Evolutionary conservation across 2,888 invertebrate species (phyloP).

Genomic region (Acanthosepion pharaonis): DNA sequence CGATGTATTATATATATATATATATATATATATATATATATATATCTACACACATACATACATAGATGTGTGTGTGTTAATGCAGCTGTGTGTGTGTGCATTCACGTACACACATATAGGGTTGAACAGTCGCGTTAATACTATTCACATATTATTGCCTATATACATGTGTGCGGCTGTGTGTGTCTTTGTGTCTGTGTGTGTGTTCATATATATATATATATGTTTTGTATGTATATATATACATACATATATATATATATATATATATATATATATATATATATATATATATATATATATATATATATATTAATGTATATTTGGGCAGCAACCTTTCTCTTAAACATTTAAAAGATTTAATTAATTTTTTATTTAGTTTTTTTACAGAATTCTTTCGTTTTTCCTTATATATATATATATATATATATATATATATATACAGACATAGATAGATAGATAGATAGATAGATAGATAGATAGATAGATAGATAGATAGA

Average conservation of each 20-base stretch:
- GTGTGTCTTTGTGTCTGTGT: no score
- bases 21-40: background rate
- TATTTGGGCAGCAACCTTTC: no score
- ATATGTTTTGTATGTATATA: background rate
- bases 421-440: no score
- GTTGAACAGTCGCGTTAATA: no score
- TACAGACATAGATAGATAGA: background rate
- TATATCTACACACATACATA: background rate
- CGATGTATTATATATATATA: background rate
- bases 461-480: background rate
- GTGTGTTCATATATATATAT: background rate
- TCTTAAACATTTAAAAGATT: no score
- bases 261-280: background rate
- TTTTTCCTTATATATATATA: no score
- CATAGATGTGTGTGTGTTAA: no score
- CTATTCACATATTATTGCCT: background rate
- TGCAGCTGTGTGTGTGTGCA: no score
- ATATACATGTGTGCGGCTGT: background rate
- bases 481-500: no score
- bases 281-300: background rate
- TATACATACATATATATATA: background rate
- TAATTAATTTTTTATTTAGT: no score
- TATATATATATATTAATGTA: background rate
- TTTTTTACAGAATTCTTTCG: no score
- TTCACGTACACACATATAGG: no score